Conservation (phyloP, 2,797 vertebrate genomes). For the Kryptopterus vitreolus region DNA sequence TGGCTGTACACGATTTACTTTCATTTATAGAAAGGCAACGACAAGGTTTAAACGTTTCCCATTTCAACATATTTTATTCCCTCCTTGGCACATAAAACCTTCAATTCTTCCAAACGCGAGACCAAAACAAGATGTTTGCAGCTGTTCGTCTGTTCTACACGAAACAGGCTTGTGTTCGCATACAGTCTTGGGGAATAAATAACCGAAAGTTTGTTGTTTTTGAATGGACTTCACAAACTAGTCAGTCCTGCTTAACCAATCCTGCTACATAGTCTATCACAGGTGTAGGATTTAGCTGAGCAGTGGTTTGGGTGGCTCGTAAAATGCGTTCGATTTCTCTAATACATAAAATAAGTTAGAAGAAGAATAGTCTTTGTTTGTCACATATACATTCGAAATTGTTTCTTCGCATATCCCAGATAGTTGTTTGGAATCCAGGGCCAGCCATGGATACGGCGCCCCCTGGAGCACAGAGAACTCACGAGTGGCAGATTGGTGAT, state of each 20-base stretch:
- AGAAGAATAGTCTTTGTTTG: too few relatives aligned
- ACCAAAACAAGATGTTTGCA: neutral
- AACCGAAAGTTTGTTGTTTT: neutral
- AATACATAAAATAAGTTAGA: too few relatives aligned
- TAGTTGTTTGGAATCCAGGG: too few relatives aligned
- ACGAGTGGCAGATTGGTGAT: too few relatives aligned
- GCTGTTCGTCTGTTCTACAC: neutral
- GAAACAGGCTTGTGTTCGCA: neutral
- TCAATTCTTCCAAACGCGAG: neutral
- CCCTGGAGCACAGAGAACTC: too few relatives aligned
- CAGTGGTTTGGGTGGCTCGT: too few relatives aligned
- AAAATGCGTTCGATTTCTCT: too few relatives aligned
- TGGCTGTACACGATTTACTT: neutral
- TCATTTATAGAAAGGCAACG: neutral
- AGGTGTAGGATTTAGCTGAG: too few relatives aligned
- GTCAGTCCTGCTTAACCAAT: neutral
- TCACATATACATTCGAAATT: too few relatives aligned
- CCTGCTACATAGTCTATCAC: neutral
- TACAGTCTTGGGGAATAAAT: neutral
- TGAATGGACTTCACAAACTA: neutral
- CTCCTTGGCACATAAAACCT: neutral
- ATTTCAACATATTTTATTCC: conserved; percentile 8
- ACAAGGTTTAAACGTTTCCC: neutral
- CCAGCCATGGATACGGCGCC: too few relatives aligned
- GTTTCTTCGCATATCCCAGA: too few relatives aligned